Evolutionary conservation across 2,888 invertebrate genomes (phyloP).

Genomic region (Mesoligia furuncula): DNA sequence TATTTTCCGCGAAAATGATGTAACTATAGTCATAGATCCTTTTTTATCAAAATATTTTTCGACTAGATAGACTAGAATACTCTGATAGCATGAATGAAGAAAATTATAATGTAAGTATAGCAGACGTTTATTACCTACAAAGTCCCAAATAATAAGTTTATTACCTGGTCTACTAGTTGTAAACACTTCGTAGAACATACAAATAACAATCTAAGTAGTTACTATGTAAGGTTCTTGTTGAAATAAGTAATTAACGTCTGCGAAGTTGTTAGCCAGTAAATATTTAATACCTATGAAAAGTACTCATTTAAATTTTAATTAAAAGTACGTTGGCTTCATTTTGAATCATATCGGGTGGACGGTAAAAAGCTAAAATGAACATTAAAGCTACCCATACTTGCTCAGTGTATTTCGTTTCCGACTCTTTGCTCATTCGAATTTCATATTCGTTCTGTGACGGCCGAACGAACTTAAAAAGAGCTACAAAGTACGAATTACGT

Average conservation of each 20-base stretch:
- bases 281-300: slow-evolving; percentile 34
- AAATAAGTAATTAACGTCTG: slow-evolving; percentile 30
- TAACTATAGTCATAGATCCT: background rate
- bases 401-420: slow-evolving; percentile 34
- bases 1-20: background rate
- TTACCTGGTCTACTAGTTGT: slow-evolving; percentile 5
- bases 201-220: slow-evolving; percentile 2
- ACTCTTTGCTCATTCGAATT: slow-evolving; percentile 32
- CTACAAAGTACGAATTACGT: slow-evolving; percentile 40
- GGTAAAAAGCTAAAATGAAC: slow-evolving; percentile 31
- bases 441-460: slow-evolving; percentile 36
- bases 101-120: background rate
- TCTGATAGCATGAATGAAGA: background rate
- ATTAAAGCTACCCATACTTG: slow-evolving; percentile 34
- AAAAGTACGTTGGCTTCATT: slow-evolving; percentile 33
- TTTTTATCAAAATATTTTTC: background rate
- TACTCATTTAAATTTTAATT: slow-evolving; percentile 39
- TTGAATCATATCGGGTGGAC: slow-evolving; percentile 15
- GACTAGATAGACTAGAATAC: background rate
- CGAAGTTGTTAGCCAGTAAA: slow-evolving; percentile 15
- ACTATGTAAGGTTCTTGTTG: slow-evolving; percentile 21
- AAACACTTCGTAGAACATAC: slow-evolving; percentile 14
- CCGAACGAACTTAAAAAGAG: slow-evolving; percentile 34
- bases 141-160: slow-evolving; percentile 7
- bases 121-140: background rate